Evolutionary conservation across 2,113 vertebrate species (phyloP), one percentile per base, ranked within the genome.

Genomic region (Miniopterus natalensis): DNA sequence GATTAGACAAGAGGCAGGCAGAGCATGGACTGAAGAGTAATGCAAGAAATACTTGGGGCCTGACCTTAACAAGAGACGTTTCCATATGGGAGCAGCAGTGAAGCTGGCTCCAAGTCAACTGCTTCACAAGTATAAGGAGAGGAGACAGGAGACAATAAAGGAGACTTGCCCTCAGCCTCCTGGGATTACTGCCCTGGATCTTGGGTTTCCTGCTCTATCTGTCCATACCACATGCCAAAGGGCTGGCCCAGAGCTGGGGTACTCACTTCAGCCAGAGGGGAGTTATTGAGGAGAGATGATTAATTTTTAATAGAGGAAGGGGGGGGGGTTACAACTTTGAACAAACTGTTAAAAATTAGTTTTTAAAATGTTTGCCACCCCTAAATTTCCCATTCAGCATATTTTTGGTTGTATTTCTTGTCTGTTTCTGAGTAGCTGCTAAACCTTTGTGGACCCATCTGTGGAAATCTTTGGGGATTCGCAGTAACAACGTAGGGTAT

Each of bases 91-190:
- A 31, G 17, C 2, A 65, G 23, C 40, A n/a, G 27, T 21, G 25
- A 59, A 63, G 61, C 21, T 47, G 77, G 66, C 23, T 47, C 25
- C 70, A 36, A 88, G 42, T 51, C 8, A 45, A 42, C 29, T 78
- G 17, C 14, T 0, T 40, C 29, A 65, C 27, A 78, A 88, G 40
- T n/a, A 27, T 47, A 8, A 21, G 10, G 7, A 47, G 25, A 57
- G 2, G 3, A 59, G 9, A 29, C 49, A 12, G 23, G 27, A 80
- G 25, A 59, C 45, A 77, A 68, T 55, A 61, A 61, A 65, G 29
- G 2, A 59, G 2, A 21, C 15, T 2, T 15, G 1, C 1, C 25
- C 12, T 78, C 12, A 20, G 9, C 9, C 40, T 36, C 25, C 0
- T 40, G 27, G 4, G 9, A 42, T 78, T 55, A 45, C 18, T 20